A percentile compares a stretch with the other conserved stretches of the same genome.
These are phyloP conservation scores for Microplitis manilae DNA, from an alignment of 2,888 invertebrate species.

Conservation along the genomic window DNA sequence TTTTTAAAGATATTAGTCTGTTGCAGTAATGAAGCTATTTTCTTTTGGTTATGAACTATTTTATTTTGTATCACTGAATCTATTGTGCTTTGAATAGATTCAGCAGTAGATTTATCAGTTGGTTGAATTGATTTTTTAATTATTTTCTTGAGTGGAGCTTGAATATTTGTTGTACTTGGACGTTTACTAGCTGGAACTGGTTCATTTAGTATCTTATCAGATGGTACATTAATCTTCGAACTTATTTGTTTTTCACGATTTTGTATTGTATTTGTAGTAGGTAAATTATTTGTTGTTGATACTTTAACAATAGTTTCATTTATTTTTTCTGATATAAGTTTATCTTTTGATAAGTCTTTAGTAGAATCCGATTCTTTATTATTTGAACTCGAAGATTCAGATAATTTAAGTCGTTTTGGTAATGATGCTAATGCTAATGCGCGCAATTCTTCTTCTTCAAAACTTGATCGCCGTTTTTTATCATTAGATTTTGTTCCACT, in stretches of 20 bases:
- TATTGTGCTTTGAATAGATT: slow-evolving; percentile 64
- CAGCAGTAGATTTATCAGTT: slow-evolving; percentile 53
- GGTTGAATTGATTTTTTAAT: slow-evolving; percentile 52
- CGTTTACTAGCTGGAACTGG: slow-evolving; percentile 38
- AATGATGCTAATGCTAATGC: slow-evolving; percentile 65
- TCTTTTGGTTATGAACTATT: neutral
- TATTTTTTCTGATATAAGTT: no score
- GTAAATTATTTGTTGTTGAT: neutral
- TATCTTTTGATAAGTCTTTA: neutral
- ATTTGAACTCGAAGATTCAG: slow-evolving; percentile 2
- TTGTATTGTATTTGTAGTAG: neutral
- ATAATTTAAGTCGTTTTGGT: slow-evolving; percentile 54
- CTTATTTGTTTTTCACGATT: neutral
- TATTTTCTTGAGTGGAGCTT: slow-evolving; percentile 56
- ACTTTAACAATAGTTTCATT: no score
- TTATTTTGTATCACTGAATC: slow-evolving; percentile 38
- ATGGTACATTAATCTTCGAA: neutral
- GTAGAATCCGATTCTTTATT: neutral
- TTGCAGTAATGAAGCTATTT: neutral
- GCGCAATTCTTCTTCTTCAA: slow-evolving; percentile 66
- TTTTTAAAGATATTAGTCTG: slow-evolving; percentile 31
- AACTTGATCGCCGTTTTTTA: slow-evolving; percentile 57
- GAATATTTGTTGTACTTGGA: slow-evolving; percentile 35
- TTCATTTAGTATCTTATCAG: neutral
- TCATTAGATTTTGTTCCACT: slow-evolving; percentile 25